phyloP scores from a whole-genome alignment of 2,113 vertebrate genomes.

The Amphilophus citrinellus region DNA sequence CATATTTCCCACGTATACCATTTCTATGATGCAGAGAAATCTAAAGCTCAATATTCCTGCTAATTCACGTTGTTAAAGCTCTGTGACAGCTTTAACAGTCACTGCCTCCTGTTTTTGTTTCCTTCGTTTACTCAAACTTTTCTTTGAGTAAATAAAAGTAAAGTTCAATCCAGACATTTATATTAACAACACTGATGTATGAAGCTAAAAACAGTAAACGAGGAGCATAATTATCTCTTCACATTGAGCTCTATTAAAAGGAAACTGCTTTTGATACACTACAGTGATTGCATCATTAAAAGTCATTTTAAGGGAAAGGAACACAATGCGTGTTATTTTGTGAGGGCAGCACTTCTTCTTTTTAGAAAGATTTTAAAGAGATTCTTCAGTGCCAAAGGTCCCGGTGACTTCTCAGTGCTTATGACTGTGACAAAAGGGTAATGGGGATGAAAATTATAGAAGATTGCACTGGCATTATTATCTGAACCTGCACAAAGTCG shows the following conservation, averaged over 20 bases:
- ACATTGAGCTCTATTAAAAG: not conserved
- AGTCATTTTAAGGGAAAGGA: constrained; percentile 1
- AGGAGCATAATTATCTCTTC: not conserved
- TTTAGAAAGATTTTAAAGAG: not conserved
- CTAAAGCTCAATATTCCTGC: not conserved
- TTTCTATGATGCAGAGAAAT: not conserved
- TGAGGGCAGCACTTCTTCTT: not conserved
- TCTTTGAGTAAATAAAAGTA: not conserved
- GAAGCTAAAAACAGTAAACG: not conserved
- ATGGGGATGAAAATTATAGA: constrained; percentile 1
- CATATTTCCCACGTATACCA: not conserved
- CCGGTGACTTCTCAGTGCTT: not conserved
- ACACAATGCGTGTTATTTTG: not conserved
- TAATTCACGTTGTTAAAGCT: not conserved
- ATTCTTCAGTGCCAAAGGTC: not conserved
- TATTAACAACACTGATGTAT: not conserved
- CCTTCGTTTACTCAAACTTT: not conserved
- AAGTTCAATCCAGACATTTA: not conserved
- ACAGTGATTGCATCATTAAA: not conserved
- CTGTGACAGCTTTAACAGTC: not conserved
- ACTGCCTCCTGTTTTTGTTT: not conserved
- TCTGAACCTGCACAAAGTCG: not conserved
- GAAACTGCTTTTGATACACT: constrained; percentile 9
- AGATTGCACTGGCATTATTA: constrained; percentile 9
- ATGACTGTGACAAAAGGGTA: not conserved